Percentiles rank a stretch among this genome's conserved stretches.
These are phyloP conservation scores for Antheraea mylitta DNA, from an alignment of 1,140 invertebrate species.

Conservation along the genomic window DNA sequence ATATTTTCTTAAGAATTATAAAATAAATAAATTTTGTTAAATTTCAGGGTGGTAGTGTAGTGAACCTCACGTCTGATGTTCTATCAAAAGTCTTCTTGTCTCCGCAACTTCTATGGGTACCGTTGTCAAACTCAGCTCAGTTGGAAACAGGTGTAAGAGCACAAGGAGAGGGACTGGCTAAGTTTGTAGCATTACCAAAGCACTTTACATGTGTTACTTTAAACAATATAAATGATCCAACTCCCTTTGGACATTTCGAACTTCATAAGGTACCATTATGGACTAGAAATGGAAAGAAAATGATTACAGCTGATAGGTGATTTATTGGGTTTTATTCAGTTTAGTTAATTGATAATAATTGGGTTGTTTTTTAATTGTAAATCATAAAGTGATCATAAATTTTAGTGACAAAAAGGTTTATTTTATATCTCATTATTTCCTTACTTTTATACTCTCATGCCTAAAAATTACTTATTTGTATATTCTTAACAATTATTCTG, in stretches of 20 bases:
- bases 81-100: constrained; percentile 52
- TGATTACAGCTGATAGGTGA: constrained; percentile 79
- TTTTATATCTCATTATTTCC: too few relatives aligned
- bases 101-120: constrained; percentile 59
- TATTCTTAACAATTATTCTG: too few relatives aligned
- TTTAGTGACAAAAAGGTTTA: too few relatives aligned
- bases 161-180: constrained; percentile 59
- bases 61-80: constrained; percentile 65
- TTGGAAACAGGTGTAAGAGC: constrained; percentile 55
- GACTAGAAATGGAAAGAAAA: constrained; percentile 85
- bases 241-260: constrained; percentile 83
- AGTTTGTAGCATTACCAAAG: constrained; percentile 53
- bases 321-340: constrained; percentile 7
- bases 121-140: constrained; percentile 55
- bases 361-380: too few relatives aligned
- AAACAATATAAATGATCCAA: constrained; percentile 51
- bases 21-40: neutral
- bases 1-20: too few relatives aligned
- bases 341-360: too few relatives aligned
- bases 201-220: constrained; percentile 54
- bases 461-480: too few relatives aligned
- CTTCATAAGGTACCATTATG: constrained; percentile 84
- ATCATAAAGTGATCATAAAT: too few relatives aligned
- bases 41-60: constrained; percentile 65
- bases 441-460: too few relatives aligned